phyloP scores from a whole-genome alignment of 1,140 invertebrate species.

The Aphaenogaster floridana region DNA sequence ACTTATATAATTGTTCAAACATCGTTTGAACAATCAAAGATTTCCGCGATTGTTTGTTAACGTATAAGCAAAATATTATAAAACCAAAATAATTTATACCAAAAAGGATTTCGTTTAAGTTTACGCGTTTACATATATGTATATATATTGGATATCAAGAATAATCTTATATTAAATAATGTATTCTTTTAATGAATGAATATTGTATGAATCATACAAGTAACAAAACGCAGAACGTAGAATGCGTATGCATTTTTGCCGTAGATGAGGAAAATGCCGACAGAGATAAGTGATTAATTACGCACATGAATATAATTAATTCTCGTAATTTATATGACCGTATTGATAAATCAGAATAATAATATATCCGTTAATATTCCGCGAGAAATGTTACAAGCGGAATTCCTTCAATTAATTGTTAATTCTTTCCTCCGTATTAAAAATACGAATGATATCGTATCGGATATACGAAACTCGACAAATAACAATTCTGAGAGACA shows the following conservation, averaged over 20 bases:
- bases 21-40: background rate
- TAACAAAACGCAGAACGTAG: constrained; percentile 13
- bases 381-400: background rate
- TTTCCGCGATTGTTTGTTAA: background rate
- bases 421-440: background rate
- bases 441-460: constrained; percentile 3
- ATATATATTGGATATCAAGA: background rate
- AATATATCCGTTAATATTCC: constrained; percentile 16
- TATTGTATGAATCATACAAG: constrained; percentile 45
- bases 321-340: constrained; percentile 26
- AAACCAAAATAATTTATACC: background rate
- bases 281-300: constrained; percentile 27
- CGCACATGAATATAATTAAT: constrained; percentile 37
- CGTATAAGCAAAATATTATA: background rate
- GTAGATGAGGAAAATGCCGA: constrained; percentile 13
- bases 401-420: constrained; percentile 18
- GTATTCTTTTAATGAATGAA: background rate
- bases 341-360: constrained; percentile 26
- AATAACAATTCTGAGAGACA: background rate
- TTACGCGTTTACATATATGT: background rate
- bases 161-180: background rate
- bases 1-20: background rate
- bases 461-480: background rate
- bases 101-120: background rate
- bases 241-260: constrained; percentile 48